phyloP scores from a whole-genome alignment of 2,113 vertebrate genomes.

The Barnardius zonarius region DNA sequence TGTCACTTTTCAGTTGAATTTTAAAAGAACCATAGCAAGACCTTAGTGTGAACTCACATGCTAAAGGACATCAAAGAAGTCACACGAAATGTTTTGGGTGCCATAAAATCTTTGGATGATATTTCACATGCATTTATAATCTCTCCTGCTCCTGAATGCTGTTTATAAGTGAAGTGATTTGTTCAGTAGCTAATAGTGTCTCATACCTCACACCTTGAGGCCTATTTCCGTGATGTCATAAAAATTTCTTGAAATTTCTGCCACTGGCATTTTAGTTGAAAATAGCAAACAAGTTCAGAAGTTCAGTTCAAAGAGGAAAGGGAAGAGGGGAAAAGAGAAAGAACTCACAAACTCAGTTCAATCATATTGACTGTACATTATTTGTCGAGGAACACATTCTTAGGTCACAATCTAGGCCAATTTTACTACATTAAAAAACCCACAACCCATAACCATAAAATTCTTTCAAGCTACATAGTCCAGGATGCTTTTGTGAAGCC shows the following conservation, averaged over 20 bases:
- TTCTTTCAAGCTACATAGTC: neutral
- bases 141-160: neutral
- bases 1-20: neutral
- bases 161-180: neutral
- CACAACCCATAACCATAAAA: neutral
- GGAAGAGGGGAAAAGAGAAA: neutral
- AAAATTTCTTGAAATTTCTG: neutral
- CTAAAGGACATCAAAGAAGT: neutral
- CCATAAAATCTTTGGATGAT: neutral
- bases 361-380: neutral
- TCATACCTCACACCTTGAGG: neutral
- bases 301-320: neutral
- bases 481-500: neutral
- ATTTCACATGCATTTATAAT: neutral
- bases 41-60: neutral
- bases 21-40: neutral
- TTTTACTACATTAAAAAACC: neutral
- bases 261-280: neutral
- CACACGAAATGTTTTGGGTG: neutral
- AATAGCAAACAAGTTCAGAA: neutral
- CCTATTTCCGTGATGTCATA: neutral
- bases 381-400: neutral
- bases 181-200: neutral
- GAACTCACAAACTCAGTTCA: neutral
- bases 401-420: neutral